Conservation (phyloP, 2,113 vertebrate genomes). For the Patagioenas fasciata region DNA sequence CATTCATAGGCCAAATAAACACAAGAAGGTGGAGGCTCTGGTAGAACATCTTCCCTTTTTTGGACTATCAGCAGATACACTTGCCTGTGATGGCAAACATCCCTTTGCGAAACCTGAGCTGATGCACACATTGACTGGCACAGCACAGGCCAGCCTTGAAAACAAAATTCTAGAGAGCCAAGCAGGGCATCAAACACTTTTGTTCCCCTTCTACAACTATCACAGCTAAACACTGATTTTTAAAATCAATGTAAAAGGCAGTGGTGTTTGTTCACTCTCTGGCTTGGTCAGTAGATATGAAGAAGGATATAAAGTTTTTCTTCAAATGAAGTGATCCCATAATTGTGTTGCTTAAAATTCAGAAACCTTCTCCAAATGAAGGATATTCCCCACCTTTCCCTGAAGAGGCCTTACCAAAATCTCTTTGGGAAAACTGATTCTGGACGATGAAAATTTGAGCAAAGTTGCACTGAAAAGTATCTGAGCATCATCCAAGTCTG, state of each 20-base stretch:
- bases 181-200: neutral
- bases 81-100: rapidly evolving
- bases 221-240: neutral
- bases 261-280: neutral
- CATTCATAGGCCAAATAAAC: neutral
- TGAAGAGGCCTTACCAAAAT: neutral
- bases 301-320: neutral
- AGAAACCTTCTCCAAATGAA: neutral
- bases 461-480: neutral
- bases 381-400: neutral
- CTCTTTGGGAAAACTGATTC: neutral
- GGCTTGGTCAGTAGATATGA: neutral
- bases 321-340: neutral
- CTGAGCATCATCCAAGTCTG: neutral
- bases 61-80: neutral
- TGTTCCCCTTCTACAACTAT: neutral
- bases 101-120: neutral
- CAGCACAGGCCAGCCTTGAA: neutral
- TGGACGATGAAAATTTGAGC: neutral
- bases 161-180: neutral
- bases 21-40: neutral
- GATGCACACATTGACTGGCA: neutral
- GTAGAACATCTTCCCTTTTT: neutral
- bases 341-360: neutral
- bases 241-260: neutral